Evolutionary conservation across 2,888 invertebrate species (phyloP), one percentile per base, ranked within the genome.

Genomic region (Macrophya annulata): DNA sequence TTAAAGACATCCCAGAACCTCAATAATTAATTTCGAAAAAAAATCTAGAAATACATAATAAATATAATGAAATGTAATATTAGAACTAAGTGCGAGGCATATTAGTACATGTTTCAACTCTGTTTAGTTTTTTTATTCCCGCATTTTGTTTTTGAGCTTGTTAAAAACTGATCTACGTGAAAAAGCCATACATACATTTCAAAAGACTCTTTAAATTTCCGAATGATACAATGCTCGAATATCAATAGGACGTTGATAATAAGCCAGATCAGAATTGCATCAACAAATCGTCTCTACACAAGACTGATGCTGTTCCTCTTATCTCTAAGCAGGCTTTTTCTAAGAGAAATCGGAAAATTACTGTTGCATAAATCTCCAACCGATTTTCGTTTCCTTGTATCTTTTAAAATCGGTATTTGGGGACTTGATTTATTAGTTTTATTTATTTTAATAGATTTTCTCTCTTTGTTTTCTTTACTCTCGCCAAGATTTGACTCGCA

Each of bases 311-410:
- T 90, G 82, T 88, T 89, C 48, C 88, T 89, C 72, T 90, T 90
- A 43, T 89, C 89, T 84, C 87, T 90, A 15, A 90, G 84, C 72
- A 91, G 83, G 72, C 86, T 89, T 85, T 88, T 90, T 45, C 88
- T 89, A 77, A 91, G 87, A 4, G 90, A 89, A n/a, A 90, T 86
- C 8, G 91, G 87, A 86, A 91, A 90, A 51, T 88, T 83, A 65
- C 85, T 90, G 62, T 90, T 90, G 37, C 74, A 83, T 72, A 88
- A 86, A 77, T 88, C 88, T 82, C 87, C 88, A 15, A 86, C 85
- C 2, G 90, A 90, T 15, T 87, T 88, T 85, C 88, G 87, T 37
- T 85, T 87, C 25, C 88, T 86, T n/a, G 86, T 85, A 85, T 86
- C 45, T 55, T 81, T 87, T 40, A 71, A 37, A 65, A 86, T 84